A percentile compares a stretch with the other conserved stretches of the same genome.
These are phyloP conservation scores for Nanorana parkeri DNA, from an alignment of 2,113 vertebrate species.

Conservation along the genomic window DNA sequence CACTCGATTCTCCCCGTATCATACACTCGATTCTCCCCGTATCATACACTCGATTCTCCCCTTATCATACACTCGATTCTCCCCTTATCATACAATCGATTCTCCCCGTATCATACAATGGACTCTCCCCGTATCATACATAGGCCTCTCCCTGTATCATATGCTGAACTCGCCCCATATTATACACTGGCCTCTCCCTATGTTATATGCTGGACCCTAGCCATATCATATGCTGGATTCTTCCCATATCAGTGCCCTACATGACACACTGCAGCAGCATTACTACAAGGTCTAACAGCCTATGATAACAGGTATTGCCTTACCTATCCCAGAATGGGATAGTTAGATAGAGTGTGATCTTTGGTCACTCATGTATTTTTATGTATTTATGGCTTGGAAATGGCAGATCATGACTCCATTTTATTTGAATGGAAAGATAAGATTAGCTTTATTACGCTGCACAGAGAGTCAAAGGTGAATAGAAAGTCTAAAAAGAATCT, in stretches of 20 bases:
- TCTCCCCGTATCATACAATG: too few species aligned
- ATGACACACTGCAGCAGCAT: neutral
- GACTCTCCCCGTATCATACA: too few species aligned
- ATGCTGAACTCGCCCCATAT: too few species aligned
- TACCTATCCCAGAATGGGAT: neutral
- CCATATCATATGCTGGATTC: neutral
- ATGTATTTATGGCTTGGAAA: conserved; percentile 51
- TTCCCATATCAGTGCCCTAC: neutral
- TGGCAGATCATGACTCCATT: conserved; percentile 40
- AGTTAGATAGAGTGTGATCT: conserved; percentile 16
- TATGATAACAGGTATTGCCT: neutral
- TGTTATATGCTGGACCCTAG: neutral
- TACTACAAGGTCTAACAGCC: neutral
- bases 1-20: too few species aligned
- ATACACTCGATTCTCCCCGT: too few species aligned
- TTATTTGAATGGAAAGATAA: conserved; percentile 47
- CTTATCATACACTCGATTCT: too few species aligned
- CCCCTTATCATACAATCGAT: too few species aligned
- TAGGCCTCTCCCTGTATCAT: too few species aligned
- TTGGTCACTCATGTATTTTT: conserved; percentile 39
- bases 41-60: too few species aligned
- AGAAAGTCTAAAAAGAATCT: conserved; percentile 33
- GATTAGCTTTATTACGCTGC: conserved; percentile 48
- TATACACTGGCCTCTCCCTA: too few species aligned
- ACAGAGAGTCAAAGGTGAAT: conserved; percentile 48